These are phyloP conservation scores for Calonectris borealis DNA, from an alignment of 2,113 vertebrate species.

Conservation along the genomic window DNA sequence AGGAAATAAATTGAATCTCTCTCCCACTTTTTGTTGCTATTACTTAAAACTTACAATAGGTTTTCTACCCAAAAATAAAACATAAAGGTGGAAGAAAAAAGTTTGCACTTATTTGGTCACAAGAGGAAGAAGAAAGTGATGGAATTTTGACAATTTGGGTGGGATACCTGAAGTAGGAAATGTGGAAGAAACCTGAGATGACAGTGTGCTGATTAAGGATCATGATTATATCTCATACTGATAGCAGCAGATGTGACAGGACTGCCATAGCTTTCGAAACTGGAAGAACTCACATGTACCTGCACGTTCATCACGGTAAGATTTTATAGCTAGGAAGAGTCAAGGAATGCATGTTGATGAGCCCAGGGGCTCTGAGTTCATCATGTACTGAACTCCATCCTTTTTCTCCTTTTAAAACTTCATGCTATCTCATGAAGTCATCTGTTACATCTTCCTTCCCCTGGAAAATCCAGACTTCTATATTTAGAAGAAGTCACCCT, in stretches of 20 bases:
- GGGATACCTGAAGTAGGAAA: background rate
- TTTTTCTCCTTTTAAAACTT: background rate
- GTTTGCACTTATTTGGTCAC: background rate
- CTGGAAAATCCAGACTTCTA: background rate
- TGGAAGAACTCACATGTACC: background rate
- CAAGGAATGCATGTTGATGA: background rate
- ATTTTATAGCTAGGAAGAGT: background rate
- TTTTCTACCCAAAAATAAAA: background rate
- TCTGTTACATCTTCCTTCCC: background rate
- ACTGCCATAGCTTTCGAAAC: background rate
- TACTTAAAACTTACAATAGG: background rate
- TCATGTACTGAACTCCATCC: background rate
- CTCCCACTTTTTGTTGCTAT: background rate
- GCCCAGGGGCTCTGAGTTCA: background rate
- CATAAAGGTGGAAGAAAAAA: background rate
- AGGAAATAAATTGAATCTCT: background rate
- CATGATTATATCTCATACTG: background rate
- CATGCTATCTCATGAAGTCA: background rate
- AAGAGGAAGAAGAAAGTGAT: background rate
- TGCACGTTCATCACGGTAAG: background rate
- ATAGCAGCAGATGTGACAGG: background rate
- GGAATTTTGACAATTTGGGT: background rate
- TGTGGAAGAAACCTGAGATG: background rate
- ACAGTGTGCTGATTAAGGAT: background rate
- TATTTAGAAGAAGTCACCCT: background rate